Evolutionary conservation across 2,888 invertebrate species (phyloP).

Genomic region (Lomographa bimaculata): DNA sequence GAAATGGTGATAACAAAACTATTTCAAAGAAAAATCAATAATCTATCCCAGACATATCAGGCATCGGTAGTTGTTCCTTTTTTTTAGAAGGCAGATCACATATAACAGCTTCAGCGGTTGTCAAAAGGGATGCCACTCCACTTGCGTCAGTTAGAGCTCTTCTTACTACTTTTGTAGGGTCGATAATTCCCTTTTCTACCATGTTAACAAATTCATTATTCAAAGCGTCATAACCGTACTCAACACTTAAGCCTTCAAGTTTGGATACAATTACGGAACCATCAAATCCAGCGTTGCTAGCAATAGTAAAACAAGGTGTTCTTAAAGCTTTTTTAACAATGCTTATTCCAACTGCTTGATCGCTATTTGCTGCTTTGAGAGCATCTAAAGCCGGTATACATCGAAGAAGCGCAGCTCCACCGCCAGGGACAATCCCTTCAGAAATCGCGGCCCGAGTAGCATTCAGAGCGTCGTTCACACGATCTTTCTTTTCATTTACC

Average conservation of each 20-base stretch:
- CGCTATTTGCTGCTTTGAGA: constrained; percentile 86
- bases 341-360: constrained; percentile 90
- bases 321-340: constrained; percentile 93
- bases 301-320: constrained; percentile 95
- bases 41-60: too few species aligned
- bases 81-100: constrained; percentile 85
- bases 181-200: constrained; percentile 96
- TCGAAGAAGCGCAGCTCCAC: constrained; percentile 94
- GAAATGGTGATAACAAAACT: too few species aligned
- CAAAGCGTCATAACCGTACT: constrained; percentile 94
- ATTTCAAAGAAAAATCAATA: too few species aligned
- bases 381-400: constrained; percentile 88
- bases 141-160: constrained; percentile 70
- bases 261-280: constrained; percentile 95
- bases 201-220: constrained; percentile 94
- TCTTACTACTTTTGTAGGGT: constrained; percentile 92
- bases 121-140: constrained; percentile 71
- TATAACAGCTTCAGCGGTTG: constrained; percentile 97
- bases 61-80: constrained; percentile 31
- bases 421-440: constrained; percentile 98
- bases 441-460: constrained; percentile 97
- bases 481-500: constrained; percentile 97
- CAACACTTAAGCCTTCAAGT: constrained; percentile 88
- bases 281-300: constrained; percentile 95
- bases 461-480: constrained; percentile 96